Base-by-base conservation (phyloP, 2,113 vertebrate genomes). In the Varanus salvator region DNA sequence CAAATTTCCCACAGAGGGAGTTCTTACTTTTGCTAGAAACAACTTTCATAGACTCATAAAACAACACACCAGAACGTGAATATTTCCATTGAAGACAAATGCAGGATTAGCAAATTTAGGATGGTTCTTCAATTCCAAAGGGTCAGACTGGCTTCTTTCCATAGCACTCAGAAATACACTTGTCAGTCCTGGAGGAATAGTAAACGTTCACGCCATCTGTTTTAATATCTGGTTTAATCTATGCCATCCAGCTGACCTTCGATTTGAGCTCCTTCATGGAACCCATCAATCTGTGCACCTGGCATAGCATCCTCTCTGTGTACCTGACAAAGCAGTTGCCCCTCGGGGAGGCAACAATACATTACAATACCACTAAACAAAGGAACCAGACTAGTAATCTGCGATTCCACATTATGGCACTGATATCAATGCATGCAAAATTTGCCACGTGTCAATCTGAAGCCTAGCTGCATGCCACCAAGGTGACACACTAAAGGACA, bases 141-240 rank as follows among this genome's bases (percentile, higher is more conserved):
- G 48, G n/a, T 64, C 19, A 31, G 75, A 4, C 14, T 91, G 76
- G 71, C 52, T 89, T 92, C 94, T 95, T 92, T 92, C 54, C 80
- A 87, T 21, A 86, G 6, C 84, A 84, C 38, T 91, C 82, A 38
- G 75, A 92, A 94, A 93, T 85, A 93, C 69, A 83, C n/a, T 78
- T 21, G 93, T 90, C 69, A 87, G 89, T 57, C n/a, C 94, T 93
- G 90, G 91, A 92, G 93, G 93, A 92, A 92, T 69, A 86, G 69
- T 87, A 87, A 93, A 95, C 92, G 90, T 84, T 87, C 85, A 50
- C 72, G 50, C 95, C 95, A 96, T 95, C 95, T 96, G 95, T 90
- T 96, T 94, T 93, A 94, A 94, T 87, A 91, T 87, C 90, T 94
- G 89, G 93, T 96, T 93, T 95, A 89, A 90, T 93, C 77, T 88